phyloP scores from a whole-genome alignment of 2,113 vertebrate genomes.

The Gopherus evgoodei region DNA sequence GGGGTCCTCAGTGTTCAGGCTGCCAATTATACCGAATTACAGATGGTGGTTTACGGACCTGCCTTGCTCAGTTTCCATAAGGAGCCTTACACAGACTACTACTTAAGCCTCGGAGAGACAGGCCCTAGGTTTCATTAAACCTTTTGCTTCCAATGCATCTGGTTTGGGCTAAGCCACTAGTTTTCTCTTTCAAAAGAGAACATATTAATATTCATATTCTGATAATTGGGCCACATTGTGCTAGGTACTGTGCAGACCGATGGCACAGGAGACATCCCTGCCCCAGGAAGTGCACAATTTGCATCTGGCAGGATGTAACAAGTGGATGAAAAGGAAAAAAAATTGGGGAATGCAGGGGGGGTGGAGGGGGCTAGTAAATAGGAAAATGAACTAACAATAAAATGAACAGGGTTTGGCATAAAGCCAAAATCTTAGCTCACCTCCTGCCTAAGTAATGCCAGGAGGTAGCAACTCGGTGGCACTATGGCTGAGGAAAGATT shows the following conservation, averaged over 20 bases:
- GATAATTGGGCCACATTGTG: not conserved
- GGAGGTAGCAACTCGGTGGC: accelerated
- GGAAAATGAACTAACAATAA: not conserved
- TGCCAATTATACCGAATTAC: accelerated
- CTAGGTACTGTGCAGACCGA: not conserved
- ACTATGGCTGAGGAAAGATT: not conserved
- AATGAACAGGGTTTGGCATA: not conserved
- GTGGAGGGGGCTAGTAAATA: not conserved
- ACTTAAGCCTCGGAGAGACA: accelerated
- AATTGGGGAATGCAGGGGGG: accelerated
- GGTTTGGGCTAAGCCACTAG: not conserved
- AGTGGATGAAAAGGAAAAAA: not conserved
- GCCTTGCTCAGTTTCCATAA: not conserved
- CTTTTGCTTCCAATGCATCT: accelerated
- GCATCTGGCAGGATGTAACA: not conserved
- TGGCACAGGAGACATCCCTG: not conserved
- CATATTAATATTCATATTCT: accelerated
- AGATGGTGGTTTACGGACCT: not conserved
- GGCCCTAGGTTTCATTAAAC: not conserved
- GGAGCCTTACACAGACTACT: not conserved
- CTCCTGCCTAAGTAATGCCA: not conserved
- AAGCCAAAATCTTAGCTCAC: not conserved
- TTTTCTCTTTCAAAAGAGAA: not conserved
- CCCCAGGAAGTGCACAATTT: not conserved
- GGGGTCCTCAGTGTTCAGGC: not conserved